Base-by-base conservation (phyloP, 2,888 invertebrate species). In the Phyllotreta cruciferae region DNA sequence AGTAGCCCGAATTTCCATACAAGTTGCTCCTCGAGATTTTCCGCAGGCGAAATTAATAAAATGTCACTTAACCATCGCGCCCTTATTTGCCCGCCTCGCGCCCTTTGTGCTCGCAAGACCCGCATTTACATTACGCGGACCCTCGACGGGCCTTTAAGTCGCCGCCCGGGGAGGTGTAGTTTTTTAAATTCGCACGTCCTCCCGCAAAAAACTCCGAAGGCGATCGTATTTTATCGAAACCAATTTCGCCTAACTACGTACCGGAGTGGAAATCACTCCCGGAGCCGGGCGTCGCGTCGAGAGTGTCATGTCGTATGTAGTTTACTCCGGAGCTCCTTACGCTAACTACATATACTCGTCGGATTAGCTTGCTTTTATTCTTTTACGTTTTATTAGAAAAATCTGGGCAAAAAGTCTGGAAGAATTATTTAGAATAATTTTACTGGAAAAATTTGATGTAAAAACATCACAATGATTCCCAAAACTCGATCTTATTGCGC, bases 191-290 rank as follows among this genome's bases (percentile, higher is more conserved):
- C 72, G 74, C 77, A 76, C 77, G 75, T 76, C 74, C 70, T 72
- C 64, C 70, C 69, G 66, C 24, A 71, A 71, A 73, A 71, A 72
- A 71, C 73, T 66, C 72, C 72, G 71, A 73, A 69, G 72, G 73
- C 70, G 71, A 73, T 73, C 71, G 70, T 75, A 70, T 73, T 77
- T 78, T 77, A 77, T 77, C 76, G 74, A 70, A 77, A 72, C 73
- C 77, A 78, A 78, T 78, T 78, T 76, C 69, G 71, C 65, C 73
- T 71, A 76, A 77, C 74, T 74, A 71, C 73, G 71, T 71, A 71
- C 73, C 73, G 71, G 67, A 76, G 68, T 75, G 76, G 76, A 78
- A 76, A 73, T 75, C 74, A 75, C 78, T 75, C 77, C 24, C 63
- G 49, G 76, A 75, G 77, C 71, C 72, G 76, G 77, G 77, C 75